Base-by-base conservation (phyloP, 2,888 invertebrate species). In the Apotomis turbidana region DNA sequence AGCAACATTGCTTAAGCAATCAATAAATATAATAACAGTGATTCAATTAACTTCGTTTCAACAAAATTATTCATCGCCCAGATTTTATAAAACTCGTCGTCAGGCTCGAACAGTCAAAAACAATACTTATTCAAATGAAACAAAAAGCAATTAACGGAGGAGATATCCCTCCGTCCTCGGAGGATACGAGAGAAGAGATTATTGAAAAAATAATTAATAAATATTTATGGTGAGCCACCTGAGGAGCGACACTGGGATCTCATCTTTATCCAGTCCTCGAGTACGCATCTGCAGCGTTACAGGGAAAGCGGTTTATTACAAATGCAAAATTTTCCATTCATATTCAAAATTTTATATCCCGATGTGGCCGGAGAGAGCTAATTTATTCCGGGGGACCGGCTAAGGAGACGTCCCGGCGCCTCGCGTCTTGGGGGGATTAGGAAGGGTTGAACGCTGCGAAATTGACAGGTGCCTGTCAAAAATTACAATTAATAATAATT, bases 341-440 rank as follows among this genome's bases (percentile, higher is more conserved):
- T 96, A 96, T 96, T 96, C 96, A 96, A 96, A 96, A 96, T 96
- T 96, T 96, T 96, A 96, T 96, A 96, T 96, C 96, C 95, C 95
- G 88, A 94, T 94, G 94, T 95, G 93, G 91, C 87, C 88, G 90
- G 94, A 94, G 93, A 94, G 93, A 94, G 95, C 95, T 96, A 96
- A 96, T 96, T 96, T 96, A 96, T 96, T 95, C 96, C 87, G 90
- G 81, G 91, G 92, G 91, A 88, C 90, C 89, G 85, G 88, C 87
- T 84, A 88, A 90, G 90, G 89, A 90, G 90, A 85, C 87, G 86
- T 84, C 82, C 86, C 85, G 85, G 88, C 87, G 86, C 85, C 89
- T 66, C 66, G 88, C 87, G 86, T 92, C 92, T 92, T 91, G 90
- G 89, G 92, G 91, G 89, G 91, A 91, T 91, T 92, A 91, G 79